A percentile compares a stretch with the other conserved stretches of the same genome.
Conservation (phyloP, 92 coral and sea anemone genomes). For the Zoanthus gigantus region DNA sequence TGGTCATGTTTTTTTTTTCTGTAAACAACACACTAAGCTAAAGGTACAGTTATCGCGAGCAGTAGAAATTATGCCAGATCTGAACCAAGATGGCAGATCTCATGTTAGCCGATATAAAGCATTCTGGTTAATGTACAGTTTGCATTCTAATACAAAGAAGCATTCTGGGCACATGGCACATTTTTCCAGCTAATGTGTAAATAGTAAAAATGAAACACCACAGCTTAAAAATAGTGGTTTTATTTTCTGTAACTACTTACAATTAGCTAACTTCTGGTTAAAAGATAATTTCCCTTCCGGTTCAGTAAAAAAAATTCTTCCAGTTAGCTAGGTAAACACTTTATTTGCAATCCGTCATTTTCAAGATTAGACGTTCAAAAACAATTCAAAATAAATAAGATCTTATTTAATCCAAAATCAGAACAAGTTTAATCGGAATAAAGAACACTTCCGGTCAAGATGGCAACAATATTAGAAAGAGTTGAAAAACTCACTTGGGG, state of each 20-base stretch:
- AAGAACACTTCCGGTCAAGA: slow-evolving; percentile 33
- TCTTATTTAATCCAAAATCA: slow-evolving; percentile 29
- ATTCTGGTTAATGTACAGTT: slow-evolving; percentile 25
- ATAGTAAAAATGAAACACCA: slow-evolving; percentile 30
- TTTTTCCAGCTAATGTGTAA: background rate
- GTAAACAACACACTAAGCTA: too few species aligned
- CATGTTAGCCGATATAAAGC: slow-evolving; percentile 9
- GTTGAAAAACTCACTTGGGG: slow-evolving; percentile 2
- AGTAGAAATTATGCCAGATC: slow-evolving; percentile 38
- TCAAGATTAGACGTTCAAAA: background rate
- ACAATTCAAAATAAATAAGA: background rate
- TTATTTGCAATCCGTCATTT: slow-evolving; percentile 1
- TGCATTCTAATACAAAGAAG: background rate
- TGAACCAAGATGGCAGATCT: slow-evolving; percentile 45
- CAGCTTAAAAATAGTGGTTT: slow-evolving; percentile 10
- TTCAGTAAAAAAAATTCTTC: slow-evolving; percentile 16
- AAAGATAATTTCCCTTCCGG: slow-evolving; percentile 31
- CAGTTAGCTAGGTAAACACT: background rate
- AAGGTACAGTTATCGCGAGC: background rate
- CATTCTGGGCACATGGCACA: background rate
- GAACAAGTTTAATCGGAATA: slow-evolving; percentile 35
- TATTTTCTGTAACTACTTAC: slow-evolving; percentile 32
- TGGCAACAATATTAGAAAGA: slow-evolving; percentile 29
- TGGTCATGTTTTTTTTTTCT: too few species aligned
- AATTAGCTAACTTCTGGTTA: background rate